Evolutionary conservation across 2,797 vertebrate genomes (phyloP).

Genomic region (Salmo trutta): DNA sequence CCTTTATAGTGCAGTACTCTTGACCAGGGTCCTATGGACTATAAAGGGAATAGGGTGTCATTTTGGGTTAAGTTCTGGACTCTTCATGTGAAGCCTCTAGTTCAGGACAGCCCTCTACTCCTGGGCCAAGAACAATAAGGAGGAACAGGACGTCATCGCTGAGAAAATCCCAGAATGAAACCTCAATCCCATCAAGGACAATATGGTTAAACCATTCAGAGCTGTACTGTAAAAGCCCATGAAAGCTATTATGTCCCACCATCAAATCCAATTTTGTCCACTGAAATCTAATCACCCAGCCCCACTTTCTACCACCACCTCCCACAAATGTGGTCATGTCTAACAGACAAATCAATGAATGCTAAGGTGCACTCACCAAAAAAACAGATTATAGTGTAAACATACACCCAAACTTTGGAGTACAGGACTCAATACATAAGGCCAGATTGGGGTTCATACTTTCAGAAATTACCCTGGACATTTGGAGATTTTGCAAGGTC

Average conservation of each 20-base stretch:
- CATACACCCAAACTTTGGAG: conserved; percentile 29
- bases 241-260: conserved; percentile 64
- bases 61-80: neutral
- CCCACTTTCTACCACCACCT: conserved; percentile 42
- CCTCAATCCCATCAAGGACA: conserved; percentile 53
- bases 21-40: neutral
- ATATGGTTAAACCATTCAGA: conserved; percentile 61
- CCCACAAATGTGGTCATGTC: conserved; percentile 64
- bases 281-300: conserved; percentile 63
- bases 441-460: neutral
- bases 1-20: neutral
- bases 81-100: neutral
- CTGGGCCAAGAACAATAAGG: conserved; percentile 43
- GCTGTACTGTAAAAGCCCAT: conserved; percentile 53
- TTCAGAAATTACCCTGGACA: neutral
- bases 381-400: conserved; percentile 16
- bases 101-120: neutral
- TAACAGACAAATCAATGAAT: conserved; percentile 70
- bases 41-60: neutral
- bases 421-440: conserved; percentile 26
- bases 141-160: conserved; percentile 53
- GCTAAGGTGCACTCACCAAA: conserved; percentile 39
- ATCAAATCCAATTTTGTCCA: conserved; percentile 69
- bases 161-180: conserved; percentile 64
- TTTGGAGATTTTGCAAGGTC: neutral